A percentile compares a stretch with the other conserved stretches of the same genome.
These are phyloP conservation scores for Drosophila paracracens DNA, from an alignment of 2,888 invertebrate genomes.

Conservation along the genomic window DNA sequence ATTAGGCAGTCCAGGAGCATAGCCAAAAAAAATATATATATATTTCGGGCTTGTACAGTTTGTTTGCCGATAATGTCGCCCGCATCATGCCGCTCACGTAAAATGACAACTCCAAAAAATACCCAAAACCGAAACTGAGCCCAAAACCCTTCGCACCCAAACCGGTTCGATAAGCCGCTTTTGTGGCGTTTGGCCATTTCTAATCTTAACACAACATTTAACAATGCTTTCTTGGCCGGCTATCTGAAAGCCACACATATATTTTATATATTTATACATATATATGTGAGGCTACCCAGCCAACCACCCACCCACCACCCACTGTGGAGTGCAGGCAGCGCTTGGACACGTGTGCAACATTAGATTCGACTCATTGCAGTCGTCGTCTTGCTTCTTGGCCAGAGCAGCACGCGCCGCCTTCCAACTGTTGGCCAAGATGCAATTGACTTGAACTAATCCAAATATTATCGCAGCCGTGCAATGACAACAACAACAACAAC, in stretches of 20 bases:
- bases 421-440: slow-evolving; percentile 67
- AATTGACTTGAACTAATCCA: slow-evolving; percentile 83
- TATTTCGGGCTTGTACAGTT: slow-evolving; percentile 36
- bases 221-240: slow-evolving; percentile 53
- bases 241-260: slow-evolving; percentile 49
- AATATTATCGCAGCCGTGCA: slow-evolving; percentile 78
- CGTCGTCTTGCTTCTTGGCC: slow-evolving; percentile 28
- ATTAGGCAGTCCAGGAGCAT: slow-evolving; percentile 72
- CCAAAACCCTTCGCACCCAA: slow-evolving; percentile 26
- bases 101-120: slow-evolving; percentile 9
- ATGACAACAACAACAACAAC: slow-evolving; percentile 44
- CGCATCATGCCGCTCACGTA: slow-evolving; percentile 70
- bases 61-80: slow-evolving; percentile 67
- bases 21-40: slow-evolving; percentile 19
- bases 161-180: slow-evolving; percentile 66
- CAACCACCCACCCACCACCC: slow-evolving; percentile 49
- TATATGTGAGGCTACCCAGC: slow-evolving; percentile 13
- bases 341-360: slow-evolving; percentile 79
- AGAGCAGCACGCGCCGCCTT: slow-evolving; percentile 52
- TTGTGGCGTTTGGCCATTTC: slow-evolving; percentile 63
- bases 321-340: slow-evolving; percentile 55
- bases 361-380: slow-evolving; percentile 78
- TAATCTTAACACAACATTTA: slow-evolving; percentile 80
- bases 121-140: slow-evolving; percentile 20
- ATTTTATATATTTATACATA: neutral